These are phyloP conservation scores for Drosophila barbarae DNA, from an alignment of 2,888 invertebrate genomes.

Conservation along the genomic window DNA sequence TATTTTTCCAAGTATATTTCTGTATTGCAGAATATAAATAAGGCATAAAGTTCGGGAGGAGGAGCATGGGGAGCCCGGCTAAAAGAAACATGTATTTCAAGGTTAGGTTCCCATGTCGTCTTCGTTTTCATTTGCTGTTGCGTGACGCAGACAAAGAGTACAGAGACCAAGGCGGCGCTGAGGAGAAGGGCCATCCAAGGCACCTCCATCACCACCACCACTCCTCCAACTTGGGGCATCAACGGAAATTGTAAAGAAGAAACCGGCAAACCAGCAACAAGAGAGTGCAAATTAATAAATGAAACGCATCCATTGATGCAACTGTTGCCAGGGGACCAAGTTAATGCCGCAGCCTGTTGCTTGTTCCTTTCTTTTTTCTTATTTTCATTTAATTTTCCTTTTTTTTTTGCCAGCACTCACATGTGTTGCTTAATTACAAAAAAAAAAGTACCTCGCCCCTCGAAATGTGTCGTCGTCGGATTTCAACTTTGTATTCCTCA, in stretches of 20 bases:
- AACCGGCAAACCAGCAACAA: constrained; percentile 32
- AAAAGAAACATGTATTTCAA: constrained; percentile 54
- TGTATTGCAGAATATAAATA: constrained; percentile 17
- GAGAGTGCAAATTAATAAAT: constrained; percentile 69
- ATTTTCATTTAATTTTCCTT: background rate
- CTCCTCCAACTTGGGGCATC: constrained; percentile 28
- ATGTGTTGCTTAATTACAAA: constrained; percentile 67
- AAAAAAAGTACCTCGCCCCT: constrained; percentile 4
- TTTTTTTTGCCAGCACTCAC: constrained; percentile 41
- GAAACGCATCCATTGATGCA: constrained; percentile 73
- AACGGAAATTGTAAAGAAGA: constrained; percentile 14
- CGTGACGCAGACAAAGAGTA: constrained; percentile 58
- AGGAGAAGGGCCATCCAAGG: constrained; percentile 29
- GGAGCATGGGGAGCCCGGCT: background rate
- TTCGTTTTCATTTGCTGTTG: constrained; percentile 57
- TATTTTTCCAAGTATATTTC: background rate
- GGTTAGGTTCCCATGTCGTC: constrained; percentile 67
- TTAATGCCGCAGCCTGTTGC: constrained; percentile 21
- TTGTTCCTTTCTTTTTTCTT: background rate
- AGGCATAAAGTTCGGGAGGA: background rate
- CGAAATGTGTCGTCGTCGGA: constrained; percentile 39
- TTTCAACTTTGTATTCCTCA: constrained; percentile 43
- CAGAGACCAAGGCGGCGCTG: background rate
- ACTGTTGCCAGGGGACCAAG: constrained; percentile 37
- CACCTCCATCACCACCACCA: background rate